A percentile compares a stretch with the other conserved stretches of the same genome.
phyloP scores from a whole-genome alignment of 2,888 invertebrate genomes.

The Phanerotoma sp. region DNA sequence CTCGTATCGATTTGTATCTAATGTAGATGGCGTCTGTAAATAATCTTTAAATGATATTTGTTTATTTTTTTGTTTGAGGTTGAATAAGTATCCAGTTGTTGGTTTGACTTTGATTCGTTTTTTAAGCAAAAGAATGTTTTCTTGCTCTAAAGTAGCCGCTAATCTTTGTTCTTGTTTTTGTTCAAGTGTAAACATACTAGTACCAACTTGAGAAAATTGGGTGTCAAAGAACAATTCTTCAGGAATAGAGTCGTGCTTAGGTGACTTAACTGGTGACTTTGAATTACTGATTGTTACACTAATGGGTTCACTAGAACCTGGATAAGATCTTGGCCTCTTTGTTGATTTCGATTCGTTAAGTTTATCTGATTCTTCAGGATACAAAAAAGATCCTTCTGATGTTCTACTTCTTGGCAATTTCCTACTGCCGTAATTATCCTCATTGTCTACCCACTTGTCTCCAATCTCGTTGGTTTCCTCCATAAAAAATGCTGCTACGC shows the following conservation, averaged over 20 bases:
- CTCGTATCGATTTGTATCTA: slow-evolving; percentile 36
- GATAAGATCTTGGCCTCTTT: not conserved
- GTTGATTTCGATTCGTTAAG: not conserved
- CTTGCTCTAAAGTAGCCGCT: slow-evolving; percentile 46
- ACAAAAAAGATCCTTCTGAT: not conserved
- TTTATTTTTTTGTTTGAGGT: slow-evolving; percentile 33
- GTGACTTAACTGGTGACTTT: not conserved
- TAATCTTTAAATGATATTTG: slow-evolving; percentile 42
- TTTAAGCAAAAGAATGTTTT: slow-evolving; percentile 45
- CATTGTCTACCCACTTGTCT: slow-evolving; percentile 3
- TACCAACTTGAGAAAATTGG: slow-evolving; percentile 27
- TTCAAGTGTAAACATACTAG: slow-evolving; percentile 19
- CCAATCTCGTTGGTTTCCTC: slow-evolving; percentile 42
- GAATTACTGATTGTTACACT: not conserved
- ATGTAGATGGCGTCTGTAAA: slow-evolving; percentile 34
- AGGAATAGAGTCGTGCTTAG: slow-evolving; percentile 31
- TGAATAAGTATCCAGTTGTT: slow-evolving; percentile 38
- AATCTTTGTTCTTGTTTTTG: slow-evolving; percentile 37
- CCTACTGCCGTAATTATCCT: not conserved
- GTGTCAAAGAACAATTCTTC: slow-evolving; percentile 33
- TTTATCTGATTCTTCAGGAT: not conserved
- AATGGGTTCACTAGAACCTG: not conserved
- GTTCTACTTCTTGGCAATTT: not conserved
- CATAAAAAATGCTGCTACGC: slow-evolving; percentile 49
- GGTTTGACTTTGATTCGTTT: slow-evolving; percentile 39